These are phyloP conservation scores for Onychorhynchus coronatus DNA, from an alignment of 2,113 vertebrate species.

Conservation along the genomic window DNA sequence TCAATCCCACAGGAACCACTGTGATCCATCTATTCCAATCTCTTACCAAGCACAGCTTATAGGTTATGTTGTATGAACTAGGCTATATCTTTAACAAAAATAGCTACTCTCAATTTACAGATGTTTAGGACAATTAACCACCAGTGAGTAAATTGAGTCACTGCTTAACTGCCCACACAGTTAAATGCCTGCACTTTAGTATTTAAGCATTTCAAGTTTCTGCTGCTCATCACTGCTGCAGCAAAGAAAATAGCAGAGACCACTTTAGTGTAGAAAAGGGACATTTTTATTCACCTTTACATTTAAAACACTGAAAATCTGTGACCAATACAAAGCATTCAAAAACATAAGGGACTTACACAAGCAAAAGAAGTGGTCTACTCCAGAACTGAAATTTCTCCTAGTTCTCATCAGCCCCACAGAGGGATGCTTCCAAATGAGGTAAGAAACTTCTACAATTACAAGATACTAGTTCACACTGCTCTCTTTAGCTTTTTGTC, in stretches of 20 bases:
- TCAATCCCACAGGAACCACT: slow-evolving; percentile 27
- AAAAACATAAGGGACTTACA: not conserved
- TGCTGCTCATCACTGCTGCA: not conserved
- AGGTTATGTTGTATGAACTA: slow-evolving; percentile 11
- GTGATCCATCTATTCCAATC: not conserved
- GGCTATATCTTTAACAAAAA: not conserved
- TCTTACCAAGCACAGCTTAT: not conserved
- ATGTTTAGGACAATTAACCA: slow-evolving; percentile 5
- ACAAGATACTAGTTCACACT: not conserved
- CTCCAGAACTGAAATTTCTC: not conserved
- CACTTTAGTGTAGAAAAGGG: not conserved
- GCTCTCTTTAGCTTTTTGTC: not conserved
- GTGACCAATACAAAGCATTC: not conserved
- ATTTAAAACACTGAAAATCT: slow-evolving; percentile 1
- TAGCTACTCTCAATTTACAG: slow-evolving; percentile 19
- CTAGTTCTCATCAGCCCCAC: not conserved
- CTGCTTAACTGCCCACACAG: not conserved
- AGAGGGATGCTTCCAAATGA: not conserved
- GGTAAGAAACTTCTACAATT: not conserved
- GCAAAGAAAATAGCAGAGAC: not conserved
- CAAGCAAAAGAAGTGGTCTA: not conserved
- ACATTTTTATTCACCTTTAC: not conserved
- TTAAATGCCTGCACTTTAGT: not conserved
- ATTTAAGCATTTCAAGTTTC: not conserved
- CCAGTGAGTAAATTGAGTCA: not conserved